Evolutionary conservation across 2,888 invertebrate species (phyloP).

Genomic region (Drosophila pegasa): DNA sequence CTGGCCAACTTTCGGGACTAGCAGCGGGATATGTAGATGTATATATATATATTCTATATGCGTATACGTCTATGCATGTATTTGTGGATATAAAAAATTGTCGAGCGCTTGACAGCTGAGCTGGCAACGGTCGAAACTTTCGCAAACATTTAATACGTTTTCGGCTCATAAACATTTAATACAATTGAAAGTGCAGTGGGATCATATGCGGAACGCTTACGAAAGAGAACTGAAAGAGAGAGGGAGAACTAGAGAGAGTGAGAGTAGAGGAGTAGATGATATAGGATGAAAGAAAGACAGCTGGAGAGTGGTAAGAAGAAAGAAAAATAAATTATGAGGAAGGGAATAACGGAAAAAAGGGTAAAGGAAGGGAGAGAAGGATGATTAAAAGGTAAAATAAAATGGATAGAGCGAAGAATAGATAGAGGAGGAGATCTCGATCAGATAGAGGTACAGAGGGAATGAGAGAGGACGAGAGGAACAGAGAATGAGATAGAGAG

Average conservation of each 20-base stretch:
- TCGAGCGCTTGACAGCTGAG: background rate
- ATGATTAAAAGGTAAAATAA: too few species aligned
- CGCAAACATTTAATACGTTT: slow-evolving; percentile 6
- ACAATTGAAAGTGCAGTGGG: background rate
- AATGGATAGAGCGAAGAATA: too few species aligned
- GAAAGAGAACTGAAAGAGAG: background rate
- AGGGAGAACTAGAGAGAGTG: background rate
- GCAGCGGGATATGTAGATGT: background rate
- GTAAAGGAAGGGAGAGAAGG: too few species aligned
- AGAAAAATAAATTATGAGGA: too few species aligned
- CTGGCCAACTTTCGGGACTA: slow-evolving; percentile 25
- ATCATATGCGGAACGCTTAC: background rate
- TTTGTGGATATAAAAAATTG: background rate
- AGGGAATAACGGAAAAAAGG: too few species aligned
- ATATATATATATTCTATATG: slow-evolving; percentile 1
- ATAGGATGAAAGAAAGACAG: too few species aligned
- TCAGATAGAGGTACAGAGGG: too few species aligned
- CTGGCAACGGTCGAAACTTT: slow-evolving; percentile 9
- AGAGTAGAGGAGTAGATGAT: too few species aligned
- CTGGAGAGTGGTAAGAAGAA: too few species aligned
- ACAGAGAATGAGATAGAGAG: too few species aligned
- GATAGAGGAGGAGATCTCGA: too few species aligned
- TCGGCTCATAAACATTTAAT: background rate
- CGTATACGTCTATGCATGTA: background rate
- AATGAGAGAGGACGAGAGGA: too few species aligned